Conservation (phyloP, 2,888 invertebrate genomes). For the Thera obeliscata region DNA sequence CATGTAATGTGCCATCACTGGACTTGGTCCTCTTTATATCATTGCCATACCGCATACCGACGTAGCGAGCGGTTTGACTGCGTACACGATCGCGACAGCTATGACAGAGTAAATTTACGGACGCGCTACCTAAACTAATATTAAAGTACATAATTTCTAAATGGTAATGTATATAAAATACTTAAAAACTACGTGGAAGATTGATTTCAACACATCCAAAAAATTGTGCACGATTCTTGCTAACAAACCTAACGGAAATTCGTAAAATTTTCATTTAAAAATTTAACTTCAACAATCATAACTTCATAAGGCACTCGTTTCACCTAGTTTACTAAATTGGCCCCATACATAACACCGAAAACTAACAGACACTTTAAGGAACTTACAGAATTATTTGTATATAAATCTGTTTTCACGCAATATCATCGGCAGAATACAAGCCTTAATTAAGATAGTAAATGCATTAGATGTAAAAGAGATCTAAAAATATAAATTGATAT, state of each 20-base stretch:
- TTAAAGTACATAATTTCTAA: slow-evolving; percentile 68
- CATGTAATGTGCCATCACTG: too few relatives aligned
- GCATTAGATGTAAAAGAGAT: slow-evolving; percentile 83
- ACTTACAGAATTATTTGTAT: slow-evolving; percentile 59
- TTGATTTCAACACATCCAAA: slow-evolving; percentile 62
- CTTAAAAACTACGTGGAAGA: slow-evolving; percentile 78
- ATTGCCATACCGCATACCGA: background rate
- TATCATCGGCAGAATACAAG: slow-evolving; percentile 61
- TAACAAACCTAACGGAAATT: slow-evolving; percentile 39
- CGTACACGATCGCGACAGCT: slow-evolving; percentile 29
- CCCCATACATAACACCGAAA: slow-evolving; percentile 65
- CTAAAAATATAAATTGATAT: slow-evolving; percentile 81
- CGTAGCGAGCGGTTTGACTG: background rate
- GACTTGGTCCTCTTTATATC: background rate
- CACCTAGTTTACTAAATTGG: slow-evolving; percentile 62
- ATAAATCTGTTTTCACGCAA: slow-evolving; percentile 54
- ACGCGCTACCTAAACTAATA: slow-evolving; percentile 63
- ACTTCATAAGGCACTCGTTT: slow-evolving; percentile 73
- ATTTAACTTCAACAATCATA: slow-evolving; percentile 58
- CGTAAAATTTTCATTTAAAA: slow-evolving; percentile 43
- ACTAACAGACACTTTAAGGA: slow-evolving; percentile 65
- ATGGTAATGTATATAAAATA: slow-evolving; percentile 82
- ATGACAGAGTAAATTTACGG: slow-evolving; percentile 51
- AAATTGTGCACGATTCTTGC: slow-evolving; percentile 40
- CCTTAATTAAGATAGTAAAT: slow-evolving; percentile 78